Conservation (phyloP, 2,888 invertebrate genomes). For the Xanthorhoe designata region DNA sequence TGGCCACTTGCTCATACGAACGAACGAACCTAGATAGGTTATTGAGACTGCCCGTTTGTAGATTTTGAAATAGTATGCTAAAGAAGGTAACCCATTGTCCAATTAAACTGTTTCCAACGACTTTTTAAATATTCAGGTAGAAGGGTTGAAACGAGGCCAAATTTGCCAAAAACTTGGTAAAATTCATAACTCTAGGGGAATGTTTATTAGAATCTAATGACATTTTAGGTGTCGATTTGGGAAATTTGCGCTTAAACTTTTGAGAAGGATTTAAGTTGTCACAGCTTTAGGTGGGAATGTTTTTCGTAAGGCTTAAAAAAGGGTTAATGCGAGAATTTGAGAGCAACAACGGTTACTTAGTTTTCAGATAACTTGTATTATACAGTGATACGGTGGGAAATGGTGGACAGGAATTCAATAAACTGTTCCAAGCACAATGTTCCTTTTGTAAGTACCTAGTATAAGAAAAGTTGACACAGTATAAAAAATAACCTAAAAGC, state of each 20-base stretch:
- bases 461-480: too few relatives aligned
- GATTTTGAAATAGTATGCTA: background rate
- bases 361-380: background rate
- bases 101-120: slow-evolving; percentile 84
- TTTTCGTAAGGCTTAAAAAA: slow-evolving; percentile 9
- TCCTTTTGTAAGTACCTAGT: too few relatives aligned
- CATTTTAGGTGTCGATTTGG: slow-evolving; percentile 82
- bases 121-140: slow-evolving; percentile 83
- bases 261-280: slow-evolving; percentile 62
- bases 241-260: slow-evolving; percentile 68
- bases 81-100: slow-evolving; percentile 61
- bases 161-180: slow-evolving; percentile 68
- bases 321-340: background rate
- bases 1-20: too few relatives aligned
- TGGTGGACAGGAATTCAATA: too few relatives aligned
- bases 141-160: slow-evolving; percentile 74
- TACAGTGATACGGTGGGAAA: too few relatives aligned
- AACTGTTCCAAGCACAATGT: too few relatives aligned
- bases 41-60: too few relatives aligned
- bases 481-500: too few relatives aligned
- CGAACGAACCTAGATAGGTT: too few relatives aligned
- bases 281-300: slow-evolving; percentile 25
- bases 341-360: background rate
- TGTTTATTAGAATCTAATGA: slow-evolving; percentile 79
- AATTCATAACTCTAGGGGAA: slow-evolving; percentile 77